Percentiles rank a stretch among this genome's conserved stretches.
Conservation (phyloP, 2,888 invertebrate genomes). For the Cheiracanthium punctorium region DNA sequence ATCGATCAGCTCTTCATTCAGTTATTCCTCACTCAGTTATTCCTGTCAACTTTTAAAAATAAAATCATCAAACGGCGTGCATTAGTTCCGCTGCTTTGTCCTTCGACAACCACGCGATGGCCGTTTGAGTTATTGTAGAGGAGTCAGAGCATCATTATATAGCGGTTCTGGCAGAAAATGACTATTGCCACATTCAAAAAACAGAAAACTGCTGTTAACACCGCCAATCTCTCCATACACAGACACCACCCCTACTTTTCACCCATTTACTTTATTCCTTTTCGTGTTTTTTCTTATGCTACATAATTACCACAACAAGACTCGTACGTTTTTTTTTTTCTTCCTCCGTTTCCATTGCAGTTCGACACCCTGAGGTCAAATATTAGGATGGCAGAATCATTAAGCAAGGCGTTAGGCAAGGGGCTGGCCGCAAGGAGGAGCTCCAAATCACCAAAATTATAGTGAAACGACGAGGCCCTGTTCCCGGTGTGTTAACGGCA, state of each 20-base stretch:
- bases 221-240: background rate
- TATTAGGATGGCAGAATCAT: constrained; percentile 22
- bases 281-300: background rate
- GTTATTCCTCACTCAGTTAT: too few relatives aligned
- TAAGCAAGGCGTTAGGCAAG: constrained; percentile 49
- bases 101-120: too few relatives aligned
- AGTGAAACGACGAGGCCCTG: constrained; percentile 53
- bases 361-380: constrained; percentile 32
- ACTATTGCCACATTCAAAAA: too few relatives aligned
- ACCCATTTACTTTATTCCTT: background rate
- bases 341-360: constrained; percentile 22
- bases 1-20: too few relatives aligned
- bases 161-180: too few relatives aligned
- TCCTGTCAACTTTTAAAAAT: too few relatives aligned
- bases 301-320: constrained; percentile 57
- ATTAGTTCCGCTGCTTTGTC: too few relatives aligned
- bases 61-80: too few relatives aligned
- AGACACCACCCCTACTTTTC: constrained; percentile 3
- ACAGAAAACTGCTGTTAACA: constrained; percentile 43
- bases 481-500: constrained; percentile 1
- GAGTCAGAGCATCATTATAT: too few relatives aligned
- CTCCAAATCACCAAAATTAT: constrained; percentile 63
- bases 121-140: too few relatives aligned
- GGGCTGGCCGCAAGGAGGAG: constrained; percentile 56
- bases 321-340: background rate